Percentiles rank a stretch among this genome's conserved stretches.
These are phyloP conservation scores for Labia minor DNA, from an alignment of 2,888 invertebrate genomes.

Conservation along the genomic window DNA sequence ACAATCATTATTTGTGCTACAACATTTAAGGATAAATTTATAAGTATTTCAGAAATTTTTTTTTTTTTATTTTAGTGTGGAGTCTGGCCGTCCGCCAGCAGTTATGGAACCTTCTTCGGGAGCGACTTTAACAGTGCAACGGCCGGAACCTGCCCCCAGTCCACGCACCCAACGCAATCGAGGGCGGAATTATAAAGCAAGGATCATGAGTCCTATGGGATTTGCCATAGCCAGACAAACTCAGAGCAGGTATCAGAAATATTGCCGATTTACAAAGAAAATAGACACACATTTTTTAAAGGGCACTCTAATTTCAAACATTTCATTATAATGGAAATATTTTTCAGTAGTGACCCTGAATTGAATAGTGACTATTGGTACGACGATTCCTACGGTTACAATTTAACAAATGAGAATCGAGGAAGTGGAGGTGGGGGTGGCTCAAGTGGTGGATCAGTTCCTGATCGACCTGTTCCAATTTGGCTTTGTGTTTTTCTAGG, in stretches of 20 bases:
- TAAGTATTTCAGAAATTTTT: too few relatives aligned
- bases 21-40: too few relatives aligned
- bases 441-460: neutral
- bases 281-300: too few relatives aligned
- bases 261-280: too few relatives aligned
- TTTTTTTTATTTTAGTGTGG: neutral
- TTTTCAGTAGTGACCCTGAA: neutral
- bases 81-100: neutral
- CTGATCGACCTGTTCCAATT: slow-evolving; percentile 64
- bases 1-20: too few relatives aligned
- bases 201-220: slow-evolving; percentile 58
- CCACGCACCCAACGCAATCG: slow-evolving; percentile 21
- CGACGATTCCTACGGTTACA: slow-evolving; percentile 40
- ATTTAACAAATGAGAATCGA: slow-evolving; percentile 44
- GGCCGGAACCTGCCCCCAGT: neutral
- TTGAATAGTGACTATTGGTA: slow-evolving; percentile 40
- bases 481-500: slow-evolving; percentile 73
- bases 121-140: neutral
- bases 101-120: neutral
- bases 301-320: too few relatives aligned
- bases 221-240: slow-evolving; percentile 50
- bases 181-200: slow-evolving; percentile 33
- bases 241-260: slow-evolving; percentile 32
- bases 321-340: too few relatives aligned
- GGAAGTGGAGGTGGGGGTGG: slow-evolving; percentile 33